Conservation (phyloP, 35 echinoderm and acorn worm genomes). For the Diadema setosum region DNA sequence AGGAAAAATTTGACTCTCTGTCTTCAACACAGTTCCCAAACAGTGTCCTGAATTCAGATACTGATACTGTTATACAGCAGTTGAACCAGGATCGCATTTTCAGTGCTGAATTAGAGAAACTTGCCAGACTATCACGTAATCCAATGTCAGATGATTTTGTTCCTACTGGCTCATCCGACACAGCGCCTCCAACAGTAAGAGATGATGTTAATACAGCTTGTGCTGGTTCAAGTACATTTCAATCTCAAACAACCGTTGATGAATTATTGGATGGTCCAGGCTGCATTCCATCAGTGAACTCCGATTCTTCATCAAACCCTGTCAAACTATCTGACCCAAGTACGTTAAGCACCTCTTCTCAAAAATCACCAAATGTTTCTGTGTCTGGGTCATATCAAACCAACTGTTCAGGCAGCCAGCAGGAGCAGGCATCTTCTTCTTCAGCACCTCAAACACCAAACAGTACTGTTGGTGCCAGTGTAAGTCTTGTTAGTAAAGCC, state of each 20-base stretch:
- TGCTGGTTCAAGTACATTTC: neutral
- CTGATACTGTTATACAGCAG: neutral
- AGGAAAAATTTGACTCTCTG: neutral
- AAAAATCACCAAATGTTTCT: neutral
- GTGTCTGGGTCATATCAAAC: neutral
- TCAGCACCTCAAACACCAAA: slow-evolving; percentile 29
- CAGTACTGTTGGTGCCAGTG: neutral
- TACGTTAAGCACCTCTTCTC: too few relatives aligned
- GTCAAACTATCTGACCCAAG: too few relatives aligned
- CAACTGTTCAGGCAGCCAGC: neutral
- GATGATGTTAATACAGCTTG: neutral
- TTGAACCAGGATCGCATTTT: slow-evolving; percentile 52
- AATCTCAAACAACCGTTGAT: neutral
- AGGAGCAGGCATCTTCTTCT: neutral
- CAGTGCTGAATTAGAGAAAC: slow-evolving; percentile 94
- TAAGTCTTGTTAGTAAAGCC: too few relatives aligned
- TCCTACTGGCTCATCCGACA: neutral
- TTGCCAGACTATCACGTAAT: slow-evolving; percentile 80
- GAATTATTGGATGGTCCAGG: neutral
- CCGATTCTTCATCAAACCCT: too few relatives aligned
- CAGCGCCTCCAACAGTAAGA: neutral
- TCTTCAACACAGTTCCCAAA: neutral
- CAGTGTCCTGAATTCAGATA: neutral
- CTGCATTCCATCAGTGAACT: neutral
- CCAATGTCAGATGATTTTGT: slow-evolving; percentile 47